Percentiles rank a stretch among this genome's conserved stretches.
phyloP scores from a whole-genome alignment of 1,140 invertebrate species.

The Drosophila pruinosa region DNA sequence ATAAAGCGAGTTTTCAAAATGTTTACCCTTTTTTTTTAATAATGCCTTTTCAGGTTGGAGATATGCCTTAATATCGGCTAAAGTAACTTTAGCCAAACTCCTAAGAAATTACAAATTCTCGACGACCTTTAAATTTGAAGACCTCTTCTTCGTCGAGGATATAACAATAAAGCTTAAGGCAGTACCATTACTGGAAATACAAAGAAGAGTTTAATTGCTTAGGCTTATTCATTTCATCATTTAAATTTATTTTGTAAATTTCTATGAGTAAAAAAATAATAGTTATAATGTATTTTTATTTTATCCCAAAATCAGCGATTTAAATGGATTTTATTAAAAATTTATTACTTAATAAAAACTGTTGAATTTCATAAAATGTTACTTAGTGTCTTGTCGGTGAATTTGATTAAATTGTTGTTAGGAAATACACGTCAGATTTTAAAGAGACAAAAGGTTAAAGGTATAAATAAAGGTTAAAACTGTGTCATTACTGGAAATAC shows the following conservation, averaged over 20 bases:
- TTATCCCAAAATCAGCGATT: no score
- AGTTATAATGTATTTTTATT: not conserved
- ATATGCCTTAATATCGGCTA: conserved; percentile 71
- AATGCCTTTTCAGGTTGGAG: conserved; percentile 59
- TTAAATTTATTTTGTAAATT: not conserved
- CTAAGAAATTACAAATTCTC: conserved; percentile 65
- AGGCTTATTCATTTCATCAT: not conserved
- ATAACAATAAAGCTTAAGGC: conserved; percentile 69
- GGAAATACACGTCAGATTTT: no score
- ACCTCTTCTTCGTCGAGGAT: conserved; percentile 73
- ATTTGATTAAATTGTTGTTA: no score
- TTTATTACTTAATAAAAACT: no score
- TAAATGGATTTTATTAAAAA: no score
- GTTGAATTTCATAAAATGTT: no score
- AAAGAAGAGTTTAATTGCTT: conserved; percentile 25
- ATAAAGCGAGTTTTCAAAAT: not conserved
- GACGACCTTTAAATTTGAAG: conserved; percentile 65
- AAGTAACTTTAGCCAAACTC: conserved; percentile 67
- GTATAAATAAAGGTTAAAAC: no score
- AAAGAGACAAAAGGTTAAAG: no score
- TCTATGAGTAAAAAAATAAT: no score
- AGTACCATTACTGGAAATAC: conserved; percentile 50
- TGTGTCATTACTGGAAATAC: no score
- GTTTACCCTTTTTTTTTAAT: not conserved
- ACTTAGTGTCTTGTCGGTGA: no score